Evolutionary conservation across 1,140 invertebrate genomes (phyloP), one percentile per base, ranked within the genome.

Genomic region (Oreohelix idahoensis): DNA sequence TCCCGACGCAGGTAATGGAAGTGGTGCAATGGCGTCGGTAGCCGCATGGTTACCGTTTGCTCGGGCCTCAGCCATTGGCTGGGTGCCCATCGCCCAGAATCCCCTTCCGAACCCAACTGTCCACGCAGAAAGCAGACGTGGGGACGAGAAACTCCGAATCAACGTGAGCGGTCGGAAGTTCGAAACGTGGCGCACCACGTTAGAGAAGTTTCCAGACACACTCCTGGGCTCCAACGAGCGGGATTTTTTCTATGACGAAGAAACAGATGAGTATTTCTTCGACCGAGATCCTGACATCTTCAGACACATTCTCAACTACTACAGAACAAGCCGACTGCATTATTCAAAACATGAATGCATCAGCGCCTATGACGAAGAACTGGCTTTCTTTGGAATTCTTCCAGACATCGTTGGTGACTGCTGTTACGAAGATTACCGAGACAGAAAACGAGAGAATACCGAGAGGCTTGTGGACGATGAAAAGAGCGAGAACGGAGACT

Each of bases 11-110:
- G 86, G 86, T 76, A 87, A 85, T 63, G 15, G 45, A 70, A 35
- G 77, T 58, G 45, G 70, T 23, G 39, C 23, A 38, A 99, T 99
- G 98, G 98, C 98, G 94, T 98, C 98, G 94, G 98, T 99, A 94
- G 98, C 98, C 94, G 98, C 98, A 93, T 99, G 98, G 98, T 95
- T 99, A 94, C 98, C 98, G 91, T 99, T 99, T 94, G 98, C 98
- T 89, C 95, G 98, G 94, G 98, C 98, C 92, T 98, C 98, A 93
- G 98, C 98, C 94, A 99, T 99, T 94, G 98, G 98, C 49, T 95
- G 94, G 94, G 94, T 94, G 35, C 94, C 94, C 29, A 91, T 94
- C 36, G 90, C 92, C 29, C 90, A 97, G 96, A 97, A 98, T 92
- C 97, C 98, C 75, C 94, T 99, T 89, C 98, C 97, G 88, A 96